These are phyloP conservation scores for Marasmarcha lunaedactyla DNA, from an alignment of 2,888 invertebrate species.

Conservation along the genomic window DNA sequence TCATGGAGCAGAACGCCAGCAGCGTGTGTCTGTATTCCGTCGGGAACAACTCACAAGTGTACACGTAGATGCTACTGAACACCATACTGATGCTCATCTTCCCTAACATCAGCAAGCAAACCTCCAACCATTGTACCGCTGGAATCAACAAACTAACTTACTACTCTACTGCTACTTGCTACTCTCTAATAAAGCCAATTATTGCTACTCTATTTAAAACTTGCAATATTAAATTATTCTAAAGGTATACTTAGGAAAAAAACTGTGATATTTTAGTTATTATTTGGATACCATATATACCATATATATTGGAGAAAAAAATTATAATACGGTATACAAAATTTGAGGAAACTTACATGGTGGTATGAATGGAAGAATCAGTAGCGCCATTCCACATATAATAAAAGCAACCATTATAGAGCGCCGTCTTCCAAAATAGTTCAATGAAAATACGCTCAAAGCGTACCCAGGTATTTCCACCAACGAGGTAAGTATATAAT, in stretches of 20 bases:
- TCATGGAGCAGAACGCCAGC: constrained; percentile 74
- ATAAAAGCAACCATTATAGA: constrained; percentile 70
- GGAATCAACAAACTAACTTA: constrained; percentile 14
- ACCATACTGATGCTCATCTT: constrained; percentile 59
- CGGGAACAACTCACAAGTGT: constrained; percentile 78
- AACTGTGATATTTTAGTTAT: too few species aligned
- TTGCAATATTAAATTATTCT: too few species aligned
- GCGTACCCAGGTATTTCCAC: constrained; percentile 76
- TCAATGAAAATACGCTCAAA: constrained; percentile 67
- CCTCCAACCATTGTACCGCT: constrained; percentile 54
- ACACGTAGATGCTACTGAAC: constrained; percentile 59
- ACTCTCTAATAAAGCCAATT: too few species aligned
- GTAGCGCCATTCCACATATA: constrained; percentile 66
- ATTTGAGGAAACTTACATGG: constrained; percentile 37
- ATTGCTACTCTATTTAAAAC: too few species aligned
- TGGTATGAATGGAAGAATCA: constrained; percentile 71
- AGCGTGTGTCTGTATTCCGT: constrained; percentile 73
- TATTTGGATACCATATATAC: too few species aligned
- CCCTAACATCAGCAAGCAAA: constrained; percentile 60
- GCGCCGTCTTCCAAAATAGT: constrained; percentile 69
- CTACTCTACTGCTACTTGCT: not conserved
- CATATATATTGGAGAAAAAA: too few species aligned
- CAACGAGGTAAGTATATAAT: constrained; percentile 76
- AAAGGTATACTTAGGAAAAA: too few species aligned
- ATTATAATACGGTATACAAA: too few species aligned